phyloP scores from a whole-genome alignment of 2,888 invertebrate species.

The Heteromyza rotundicornis region DNA sequence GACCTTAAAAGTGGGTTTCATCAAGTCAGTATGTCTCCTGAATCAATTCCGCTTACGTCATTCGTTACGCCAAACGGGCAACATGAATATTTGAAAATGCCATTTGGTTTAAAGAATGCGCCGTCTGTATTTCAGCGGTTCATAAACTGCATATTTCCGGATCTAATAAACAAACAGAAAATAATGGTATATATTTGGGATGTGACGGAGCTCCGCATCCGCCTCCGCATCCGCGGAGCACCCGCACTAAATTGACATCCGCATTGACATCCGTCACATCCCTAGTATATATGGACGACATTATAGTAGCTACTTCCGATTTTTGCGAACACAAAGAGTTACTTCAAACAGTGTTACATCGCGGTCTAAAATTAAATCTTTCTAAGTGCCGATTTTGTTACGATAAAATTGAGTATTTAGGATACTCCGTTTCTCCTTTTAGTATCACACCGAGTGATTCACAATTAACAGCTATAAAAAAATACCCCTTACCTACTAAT shows the following conservation, averaged over 20 bases:
- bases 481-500: background rate
- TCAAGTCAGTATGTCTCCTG: background rate
- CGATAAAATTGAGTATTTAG: slow-evolving; percentile 5
- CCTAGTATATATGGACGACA: no score
- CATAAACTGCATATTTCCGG: background rate
- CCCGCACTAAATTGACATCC: no score
- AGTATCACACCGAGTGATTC: slow-evolving; percentile 10
- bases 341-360: no score
- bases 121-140: slow-evolving; percentile 18
- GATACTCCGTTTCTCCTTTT: no score
- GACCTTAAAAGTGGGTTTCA: slow-evolving; percentile 9
- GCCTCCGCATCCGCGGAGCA: no score
- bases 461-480: background rate
- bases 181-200: slow-evolving; percentile 3
- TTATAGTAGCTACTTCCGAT: no score
- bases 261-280: no score
- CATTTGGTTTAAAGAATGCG: slow-evolving; percentile 23
- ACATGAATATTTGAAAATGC: background rate
- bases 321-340: no score
- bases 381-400: no score
- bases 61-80: slow-evolving; percentile 14
- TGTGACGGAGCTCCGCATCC: no score
- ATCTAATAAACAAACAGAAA: background rate
- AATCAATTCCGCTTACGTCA: background rate
- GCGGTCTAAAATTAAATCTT: no score